phyloP scores from a whole-genome alignment of 2,113 vertebrate genomes.

The Erythrolamprus reginae region DNA sequence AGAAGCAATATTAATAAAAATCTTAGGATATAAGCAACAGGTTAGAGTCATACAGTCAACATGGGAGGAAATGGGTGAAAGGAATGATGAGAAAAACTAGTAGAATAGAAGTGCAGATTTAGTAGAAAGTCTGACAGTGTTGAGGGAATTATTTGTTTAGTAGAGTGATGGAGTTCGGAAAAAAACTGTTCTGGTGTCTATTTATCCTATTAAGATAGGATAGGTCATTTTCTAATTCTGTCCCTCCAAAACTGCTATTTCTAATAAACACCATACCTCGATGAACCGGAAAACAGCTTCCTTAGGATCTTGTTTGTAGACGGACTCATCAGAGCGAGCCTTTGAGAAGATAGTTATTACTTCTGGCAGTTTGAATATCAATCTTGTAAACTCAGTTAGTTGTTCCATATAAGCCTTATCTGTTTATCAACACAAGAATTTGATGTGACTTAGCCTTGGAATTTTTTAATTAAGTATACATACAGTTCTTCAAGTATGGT shows the following conservation, averaged over 20 bases:
- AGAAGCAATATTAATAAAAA: too few relatives aligned
- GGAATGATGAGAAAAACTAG: too few relatives aligned
- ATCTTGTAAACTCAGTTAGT: conserved; percentile 84
- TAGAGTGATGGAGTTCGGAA: too few relatives aligned
- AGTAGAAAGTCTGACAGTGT: too few relatives aligned
- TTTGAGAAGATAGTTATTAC: conserved; percentile 78
- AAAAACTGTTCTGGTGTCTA: too few relatives aligned
- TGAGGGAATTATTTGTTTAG: too few relatives aligned
- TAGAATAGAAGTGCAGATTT: too few relatives aligned
- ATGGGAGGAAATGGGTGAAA: too few relatives aligned
- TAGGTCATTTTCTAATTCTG: background rate
- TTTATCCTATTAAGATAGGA: background rate
- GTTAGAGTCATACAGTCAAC: too few relatives aligned
- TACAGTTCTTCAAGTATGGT: background rate
- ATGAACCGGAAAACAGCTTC: conserved; percentile 80
- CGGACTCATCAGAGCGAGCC: conserved; percentile 63
- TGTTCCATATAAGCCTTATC: conserved; percentile 79
- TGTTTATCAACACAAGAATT: conserved; percentile 58
- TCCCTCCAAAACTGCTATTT: conserved; percentile 17
- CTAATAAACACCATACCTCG: conserved; percentile 74
- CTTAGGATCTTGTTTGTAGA: conserved; percentile 73
- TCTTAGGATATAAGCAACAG: too few relatives aligned
- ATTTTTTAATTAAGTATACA: background rate
- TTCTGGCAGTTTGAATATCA: conserved; percentile 86
- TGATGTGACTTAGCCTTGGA: conserved; percentile 3